Evolutionary conservation across 2,888 invertebrate genomes (phyloP), one percentile per base, ranked within the genome.

Genomic region (Balanococcus diminutus): DNA sequence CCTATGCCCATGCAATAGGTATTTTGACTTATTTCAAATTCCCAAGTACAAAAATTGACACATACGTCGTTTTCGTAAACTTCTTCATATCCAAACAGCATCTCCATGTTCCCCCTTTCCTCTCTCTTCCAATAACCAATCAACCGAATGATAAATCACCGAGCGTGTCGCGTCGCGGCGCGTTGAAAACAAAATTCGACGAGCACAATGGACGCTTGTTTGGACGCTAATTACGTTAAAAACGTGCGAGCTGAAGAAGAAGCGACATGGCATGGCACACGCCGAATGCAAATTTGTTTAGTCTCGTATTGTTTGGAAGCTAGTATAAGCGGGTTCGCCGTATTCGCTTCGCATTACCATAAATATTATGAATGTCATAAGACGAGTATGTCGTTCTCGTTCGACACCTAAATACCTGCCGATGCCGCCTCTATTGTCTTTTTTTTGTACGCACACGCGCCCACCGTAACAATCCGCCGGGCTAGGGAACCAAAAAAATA

Each of bases 201-300:
- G 5, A 22, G 6, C 67, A 67, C 67, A 67, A 67, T 67, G 28
- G 67, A 67, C 67, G 28, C 25, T 67, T 67, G 28, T 31, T 25
- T 31, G 14, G 67, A 67, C 67, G 67, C 67, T 67, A 67, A 67
- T 67, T 67, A 67, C 67, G 28, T 67, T 67, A 67, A 56, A 56
- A 56, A 56, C 56, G 56, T 67, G 28, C 28, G 67, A 25, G 3
- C 16, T 19, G 19, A n/a, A 19, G 19, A 11, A 19, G 16, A 14
- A 14, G 67, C 16, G 28, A 67, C 67, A 28, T 28, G 14, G 67
- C 19, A 19, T 22, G 67, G 28, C 67, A 28, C 67, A 67, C 28
- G 67, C 67, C 67, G 14, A 67, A 67, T 67, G 67, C 67, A 67
- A 67, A 67, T 67, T 67, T 31, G 16, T 2, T n/a, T n/a, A 6